A percentile compares a stretch with the other conserved stretches of the same genome.
Conservation (phyloP, 2,888 invertebrate genomes). For the Drosophila parthenogenetica region DNA sequence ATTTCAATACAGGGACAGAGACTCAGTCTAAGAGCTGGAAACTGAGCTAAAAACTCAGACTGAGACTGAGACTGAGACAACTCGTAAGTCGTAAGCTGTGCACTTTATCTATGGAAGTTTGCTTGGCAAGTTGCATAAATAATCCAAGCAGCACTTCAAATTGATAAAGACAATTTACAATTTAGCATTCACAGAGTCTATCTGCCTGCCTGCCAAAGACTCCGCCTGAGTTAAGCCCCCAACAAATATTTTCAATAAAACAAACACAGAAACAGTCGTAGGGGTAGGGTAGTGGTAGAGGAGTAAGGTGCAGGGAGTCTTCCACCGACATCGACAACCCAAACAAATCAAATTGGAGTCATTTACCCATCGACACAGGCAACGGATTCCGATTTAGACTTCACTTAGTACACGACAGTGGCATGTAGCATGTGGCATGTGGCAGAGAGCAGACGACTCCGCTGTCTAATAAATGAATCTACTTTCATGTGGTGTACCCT, state of each 20-base stretch:
- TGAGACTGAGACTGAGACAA: constrained; percentile 27
- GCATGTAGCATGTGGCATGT: constrained; percentile 6
- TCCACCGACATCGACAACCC: constrained; percentile 40
- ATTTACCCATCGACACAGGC: constrained; percentile 73
- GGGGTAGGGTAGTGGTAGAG: neutral
- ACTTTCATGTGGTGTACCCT: constrained; percentile 32
- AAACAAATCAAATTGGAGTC: constrained; percentile 81
- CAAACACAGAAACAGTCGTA: constrained; percentile 6
- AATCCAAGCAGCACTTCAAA: constrained; percentile 77
- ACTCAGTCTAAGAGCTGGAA: constrained; percentile 20
- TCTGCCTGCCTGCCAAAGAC: constrained; percentile 41
- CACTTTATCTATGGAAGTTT: constrained; percentile 76
- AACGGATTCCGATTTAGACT: constrained; percentile 19
- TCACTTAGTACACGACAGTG: constrained; percentile 1
- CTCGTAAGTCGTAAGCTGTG: constrained; percentile 38
- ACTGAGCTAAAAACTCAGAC: constrained; percentile 14
- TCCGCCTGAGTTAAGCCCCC: constrained; percentile 10
- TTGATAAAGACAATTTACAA: constrained; percentile 80
- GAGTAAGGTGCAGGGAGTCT: neutral
- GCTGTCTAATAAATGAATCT: constrained; percentile 2
- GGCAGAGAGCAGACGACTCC: constrained; percentile 3
- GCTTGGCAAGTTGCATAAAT: constrained; percentile 76
- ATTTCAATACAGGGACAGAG: constrained; percentile 12
- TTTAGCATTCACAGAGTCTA: constrained; percentile 44
- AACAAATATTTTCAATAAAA: constrained; percentile 62